A percentile compares a stretch with the other conserved stretches of the same genome.
Conservation (phyloP, 2,888 invertebrate genomes). For the Agelastica alni region DNA sequence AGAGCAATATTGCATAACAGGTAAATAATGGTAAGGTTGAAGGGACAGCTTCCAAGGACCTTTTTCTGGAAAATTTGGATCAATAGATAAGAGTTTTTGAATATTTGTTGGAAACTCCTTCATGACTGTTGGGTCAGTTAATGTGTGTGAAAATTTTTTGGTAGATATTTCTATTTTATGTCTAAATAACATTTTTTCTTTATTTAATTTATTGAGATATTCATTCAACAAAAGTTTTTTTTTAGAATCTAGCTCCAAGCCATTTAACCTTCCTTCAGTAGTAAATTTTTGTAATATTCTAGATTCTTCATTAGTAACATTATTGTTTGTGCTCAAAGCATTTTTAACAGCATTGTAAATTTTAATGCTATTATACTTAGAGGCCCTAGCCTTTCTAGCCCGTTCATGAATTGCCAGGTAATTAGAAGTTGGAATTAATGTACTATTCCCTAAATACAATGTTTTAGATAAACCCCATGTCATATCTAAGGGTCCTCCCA, state of each 20-base stretch:
- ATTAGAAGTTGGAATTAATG: slow-evolving; percentile 76
- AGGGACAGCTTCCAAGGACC: slow-evolving; percentile 87
- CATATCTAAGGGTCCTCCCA: slow-evolving; percentile 73
- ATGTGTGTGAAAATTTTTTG: slow-evolving; percentile 67
- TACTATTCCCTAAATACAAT: slow-evolving; percentile 78
- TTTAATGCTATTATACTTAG: slow-evolving; percentile 72
- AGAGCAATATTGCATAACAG: slow-evolving; percentile 85
- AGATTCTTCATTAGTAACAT: slow-evolving; percentile 64
- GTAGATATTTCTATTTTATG: slow-evolving; percentile 70
- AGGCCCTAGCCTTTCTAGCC: slow-evolving; percentile 72
- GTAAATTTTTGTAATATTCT: slow-evolving; percentile 77
- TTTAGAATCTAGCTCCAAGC: slow-evolving; percentile 67
- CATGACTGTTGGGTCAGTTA: slow-evolving; percentile 68
- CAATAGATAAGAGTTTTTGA: slow-evolving; percentile 67
- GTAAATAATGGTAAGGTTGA: slow-evolving; percentile 71
- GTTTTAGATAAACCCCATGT: slow-evolving; percentile 89
- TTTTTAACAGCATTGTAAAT: slow-evolving; percentile 72
- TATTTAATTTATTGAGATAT: slow-evolving; percentile 59
- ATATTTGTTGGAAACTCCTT: slow-evolving; percentile 75
- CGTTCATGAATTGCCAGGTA: slow-evolving; percentile 81
- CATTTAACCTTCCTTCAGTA: slow-evolving; percentile 83
- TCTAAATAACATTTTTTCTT: slow-evolving; percentile 67
- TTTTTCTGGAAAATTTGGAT: slow-evolving; percentile 62
- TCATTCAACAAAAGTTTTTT: slow-evolving; percentile 62
- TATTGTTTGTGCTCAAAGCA: slow-evolving; percentile 41